Conservation (phyloP, 2,888 invertebrate species). For the Trachelus iudaicus region DNA sequence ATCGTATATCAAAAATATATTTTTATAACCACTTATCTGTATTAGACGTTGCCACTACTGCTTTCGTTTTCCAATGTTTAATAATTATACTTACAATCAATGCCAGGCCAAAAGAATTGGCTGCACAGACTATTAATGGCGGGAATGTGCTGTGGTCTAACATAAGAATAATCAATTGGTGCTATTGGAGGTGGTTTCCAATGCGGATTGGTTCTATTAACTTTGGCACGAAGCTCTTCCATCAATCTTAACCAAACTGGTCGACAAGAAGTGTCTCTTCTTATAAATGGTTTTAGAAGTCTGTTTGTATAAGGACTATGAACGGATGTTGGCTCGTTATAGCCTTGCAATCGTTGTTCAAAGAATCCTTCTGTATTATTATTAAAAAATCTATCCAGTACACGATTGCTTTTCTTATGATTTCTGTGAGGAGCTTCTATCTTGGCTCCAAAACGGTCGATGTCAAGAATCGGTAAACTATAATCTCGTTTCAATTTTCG, state of each 20-base stretch:
- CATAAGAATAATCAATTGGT: conserved; percentile 87
- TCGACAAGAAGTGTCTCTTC: conserved; percentile 73
- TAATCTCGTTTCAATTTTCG: conserved; percentile 71
- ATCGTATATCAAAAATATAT: background rate
- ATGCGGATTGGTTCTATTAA: conserved; percentile 64
- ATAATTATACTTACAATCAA: conserved; percentile 78
- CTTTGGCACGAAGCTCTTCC: conserved; percentile 72
- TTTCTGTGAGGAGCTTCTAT: conserved; percentile 19
- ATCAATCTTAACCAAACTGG: conserved; percentile 81
- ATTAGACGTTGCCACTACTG: background rate
- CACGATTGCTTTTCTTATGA: conserved; percentile 39
- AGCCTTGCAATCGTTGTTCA: conserved; percentile 68
- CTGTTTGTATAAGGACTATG: conserved; percentile 79
- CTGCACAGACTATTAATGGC: conserved; percentile 86
- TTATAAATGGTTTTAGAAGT: conserved; percentile 85
- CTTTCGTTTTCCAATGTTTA: background rate
- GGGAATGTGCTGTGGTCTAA: conserved; percentile 88
- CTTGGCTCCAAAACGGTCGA: conserved; percentile 63
- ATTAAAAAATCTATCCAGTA: conserved; percentile 55
- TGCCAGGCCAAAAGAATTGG: conserved; percentile 92
- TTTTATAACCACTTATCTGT: background rate
- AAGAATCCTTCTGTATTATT: conserved; percentile 44
- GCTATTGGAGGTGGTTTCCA: conserved; percentile 68
- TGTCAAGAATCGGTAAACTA: conserved; percentile 69
- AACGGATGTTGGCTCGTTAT: conserved; percentile 69